These are phyloP conservation scores for Zoroaster sp. DNA, from an alignment of 53 echinoderm and acorn worm genomes.

Conservation along the genomic window DNA sequence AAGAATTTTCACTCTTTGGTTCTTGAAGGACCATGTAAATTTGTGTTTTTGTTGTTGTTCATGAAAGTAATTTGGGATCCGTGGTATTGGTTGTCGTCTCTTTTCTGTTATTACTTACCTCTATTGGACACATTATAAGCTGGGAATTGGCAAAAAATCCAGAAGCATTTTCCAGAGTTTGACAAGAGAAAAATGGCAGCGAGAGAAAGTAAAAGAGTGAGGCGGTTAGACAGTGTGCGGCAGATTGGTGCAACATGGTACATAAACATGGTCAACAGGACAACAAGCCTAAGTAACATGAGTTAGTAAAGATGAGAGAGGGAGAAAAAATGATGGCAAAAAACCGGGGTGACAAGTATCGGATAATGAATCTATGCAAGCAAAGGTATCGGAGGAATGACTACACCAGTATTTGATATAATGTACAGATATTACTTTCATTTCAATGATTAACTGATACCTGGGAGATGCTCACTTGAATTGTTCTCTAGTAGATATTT, in stretches of 20 bases:
- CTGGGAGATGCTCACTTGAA: no score
- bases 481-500: neutral
- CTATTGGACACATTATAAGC: conserved; percentile 81
- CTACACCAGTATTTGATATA: no score
- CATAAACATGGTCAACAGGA: conserved; percentile 29
- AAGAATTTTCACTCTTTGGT: no score
- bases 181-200: conserved; percentile 68
- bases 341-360: neutral
- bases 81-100: conserved; percentile 3
- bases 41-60: neutral
- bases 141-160: conserved; percentile 84
- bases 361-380: neutral
- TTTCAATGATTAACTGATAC: no score
- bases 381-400: no score
- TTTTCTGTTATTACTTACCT: conserved; percentile 75
- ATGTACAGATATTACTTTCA: no score
- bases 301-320: conserved; percentile 31
- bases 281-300: neutral
- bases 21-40: no score
- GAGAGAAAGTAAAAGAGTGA: conserved; percentile 59
- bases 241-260: conserved; percentile 54
- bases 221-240: conserved; percentile 63
- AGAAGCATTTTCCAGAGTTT: conserved; percentile 72
- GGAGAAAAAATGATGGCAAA: neutral
- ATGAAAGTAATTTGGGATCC: neutral